Percentiles rank a stretch among this genome's conserved stretches.
Evolutionary conservation across 53 echinoderm and acorn worm genomes (phyloP).

Genomic region (Astropecten irregularis): DNA sequence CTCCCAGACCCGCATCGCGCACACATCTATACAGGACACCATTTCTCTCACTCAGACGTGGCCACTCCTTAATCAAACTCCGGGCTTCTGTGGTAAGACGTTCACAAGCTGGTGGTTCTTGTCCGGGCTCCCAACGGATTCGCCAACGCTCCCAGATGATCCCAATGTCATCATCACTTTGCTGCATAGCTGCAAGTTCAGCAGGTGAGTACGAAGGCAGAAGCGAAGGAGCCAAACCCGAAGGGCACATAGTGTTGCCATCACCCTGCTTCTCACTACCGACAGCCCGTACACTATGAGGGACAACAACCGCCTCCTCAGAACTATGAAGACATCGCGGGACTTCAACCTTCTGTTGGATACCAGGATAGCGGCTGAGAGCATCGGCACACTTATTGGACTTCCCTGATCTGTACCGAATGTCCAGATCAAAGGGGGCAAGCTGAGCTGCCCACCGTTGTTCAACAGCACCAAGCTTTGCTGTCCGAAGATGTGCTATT

Average conservation of each 20-base stretch:
- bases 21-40: slow-evolving; percentile 11
- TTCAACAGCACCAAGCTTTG: slow-evolving; percentile 38
- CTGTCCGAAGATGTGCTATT: slow-evolving; percentile 38
- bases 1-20: neutral
- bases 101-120: neutral
- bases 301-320: neutral
- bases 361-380: neutral
- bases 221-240: neutral
- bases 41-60: neutral
- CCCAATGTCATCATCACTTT: neutral
- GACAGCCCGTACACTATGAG: neutral
- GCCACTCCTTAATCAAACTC: neutral
- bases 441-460: slow-evolving; percentile 47
- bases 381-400: slow-evolving; percentile 30
- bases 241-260: neutral
- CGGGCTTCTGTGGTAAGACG: neutral
- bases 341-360: neutral
- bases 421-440: slow-evolving; percentile 41
- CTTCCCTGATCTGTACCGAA: slow-evolving; percentile 13
- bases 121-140: neutral
- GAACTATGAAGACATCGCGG: neutral
- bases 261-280: neutral
- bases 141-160: neutral
- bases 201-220: neutral
- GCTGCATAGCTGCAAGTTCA: neutral